phyloP scores from a whole-genome alignment of 2,113 vertebrate genomes.

The Monarcha castaneiventris region DNA sequence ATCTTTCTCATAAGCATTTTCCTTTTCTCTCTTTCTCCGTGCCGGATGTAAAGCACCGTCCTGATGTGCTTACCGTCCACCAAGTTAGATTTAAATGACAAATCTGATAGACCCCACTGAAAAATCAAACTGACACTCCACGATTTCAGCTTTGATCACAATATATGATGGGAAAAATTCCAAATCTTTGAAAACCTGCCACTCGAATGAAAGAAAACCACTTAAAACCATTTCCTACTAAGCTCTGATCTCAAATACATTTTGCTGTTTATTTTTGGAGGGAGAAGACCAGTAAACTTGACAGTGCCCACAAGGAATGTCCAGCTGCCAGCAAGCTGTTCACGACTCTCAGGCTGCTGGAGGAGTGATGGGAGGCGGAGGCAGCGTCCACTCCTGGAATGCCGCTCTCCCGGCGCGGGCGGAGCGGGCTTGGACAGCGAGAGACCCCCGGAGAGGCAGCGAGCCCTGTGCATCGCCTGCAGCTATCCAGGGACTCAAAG shows the following conservation, averaged over 20 bases:
- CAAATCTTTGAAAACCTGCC: neutral
- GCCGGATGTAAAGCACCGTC: fast-evolving
- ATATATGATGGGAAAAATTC: neutral
- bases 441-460: constrained; percentile 16
- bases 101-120: neutral
- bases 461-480: constrained; percentile 4
- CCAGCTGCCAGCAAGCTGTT: constrained; percentile 31
- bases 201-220: neutral
- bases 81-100: neutral
- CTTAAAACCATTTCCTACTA: neutral
- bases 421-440: neutral
- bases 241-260: neutral
- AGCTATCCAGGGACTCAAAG: constrained; percentile 22
- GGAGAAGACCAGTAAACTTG: constrained; percentile 56
- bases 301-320: constrained; percentile 62
- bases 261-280: neutral
- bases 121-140: neutral
- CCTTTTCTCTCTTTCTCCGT: neutral
- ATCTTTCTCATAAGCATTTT: neutral
- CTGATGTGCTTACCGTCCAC: neutral
- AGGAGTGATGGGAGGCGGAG: neutral
- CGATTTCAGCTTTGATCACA: neutral
- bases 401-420: neutral
- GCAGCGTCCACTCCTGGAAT: neutral
- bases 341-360: neutral